These are phyloP conservation scores for Ceratina australensis DNA, from an alignment of 1,140 invertebrate genomes.

Conservation along the genomic window DNA sequence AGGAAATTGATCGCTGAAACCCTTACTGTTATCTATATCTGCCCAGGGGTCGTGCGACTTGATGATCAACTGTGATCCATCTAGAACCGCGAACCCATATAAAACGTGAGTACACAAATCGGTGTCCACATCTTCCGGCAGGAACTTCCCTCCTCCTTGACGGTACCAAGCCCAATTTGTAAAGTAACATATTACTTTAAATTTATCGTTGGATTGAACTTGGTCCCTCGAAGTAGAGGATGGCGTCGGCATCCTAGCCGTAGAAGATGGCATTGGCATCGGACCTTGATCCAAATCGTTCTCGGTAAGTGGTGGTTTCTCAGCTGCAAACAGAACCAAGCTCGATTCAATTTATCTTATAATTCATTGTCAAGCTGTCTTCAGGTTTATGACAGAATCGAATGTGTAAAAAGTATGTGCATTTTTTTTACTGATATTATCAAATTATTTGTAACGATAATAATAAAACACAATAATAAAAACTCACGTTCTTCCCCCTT, in stretches of 20 bases:
- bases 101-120: constrained; percentile 85
- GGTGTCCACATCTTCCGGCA: constrained; percentile 83
- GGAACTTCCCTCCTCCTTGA: constrained; percentile 81
- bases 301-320: neutral
- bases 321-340: neutral
- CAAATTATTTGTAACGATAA: too few relatives aligned
- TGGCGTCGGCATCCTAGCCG: neutral
- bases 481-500: constrained; percentile 68
- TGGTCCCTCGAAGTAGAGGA: constrained; percentile 17
- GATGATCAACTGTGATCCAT: constrained; percentile 79
- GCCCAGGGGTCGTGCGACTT: constrained; percentile 84
- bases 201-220: constrained; percentile 64
- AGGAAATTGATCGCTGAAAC: neutral
- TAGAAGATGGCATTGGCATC: constrained; percentile 46
- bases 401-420: too few relatives aligned
- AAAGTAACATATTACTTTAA: constrained; percentile 84
- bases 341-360: too few relatives aligned
- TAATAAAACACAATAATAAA: neutral
- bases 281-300: constrained; percentile 3
- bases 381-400: too few relatives aligned
- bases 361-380: too few relatives aligned
- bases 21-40: constrained; percentile 82
- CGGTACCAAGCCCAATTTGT: constrained; percentile 85
- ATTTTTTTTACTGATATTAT: too few relatives aligned
- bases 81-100: constrained; percentile 85